Evolutionary conservation across 1,140 invertebrate species (phyloP), one percentile per base, ranked within the genome.

Genomic region (Rhizoglyphus robini): DNA sequence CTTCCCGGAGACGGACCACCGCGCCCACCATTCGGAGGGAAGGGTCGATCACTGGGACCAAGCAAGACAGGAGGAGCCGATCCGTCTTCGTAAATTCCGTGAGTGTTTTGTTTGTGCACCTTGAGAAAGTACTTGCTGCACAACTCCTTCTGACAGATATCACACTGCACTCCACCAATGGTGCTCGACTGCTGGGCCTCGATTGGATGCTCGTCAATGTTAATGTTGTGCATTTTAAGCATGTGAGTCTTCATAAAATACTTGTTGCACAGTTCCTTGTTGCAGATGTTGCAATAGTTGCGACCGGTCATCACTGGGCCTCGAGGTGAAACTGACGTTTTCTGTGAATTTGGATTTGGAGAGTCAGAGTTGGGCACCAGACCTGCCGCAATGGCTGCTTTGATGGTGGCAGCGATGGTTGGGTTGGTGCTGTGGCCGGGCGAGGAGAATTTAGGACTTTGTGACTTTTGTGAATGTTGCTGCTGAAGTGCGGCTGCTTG

Each of bases 181-280:
- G 90, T 88, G 0, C 88, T 86, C 0, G 87, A 88, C 72, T 88
- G 88, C 30, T 67, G 66, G 32, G 68, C 70, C 75, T 93, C 90
- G 25, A 66, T 66, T 38, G 70, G 69, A 58, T 73, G 71, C 64
- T 76, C 76, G 67, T 79, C 77, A 46, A 96, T 87, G 73, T 93
- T 90, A 65, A 99, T 95, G 18, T 94, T 93, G 75, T 99, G 96
- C 88, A 98, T 96, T 75, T 96, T 87, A 71, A 97, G 86, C 90
- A 99, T 99, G 78, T 99, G 96, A 0, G 94, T 98, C 74, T 96
- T 93, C 86, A 99, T 92, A 75, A 99, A 99, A 73, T 99, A 99
- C 76, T 99, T 99, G 79, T 99, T 99, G 78, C 96, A 99, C 34
- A 97, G 76, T 76, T 98, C 94, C 79, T 99, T 99, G 77, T 98